Conservation (phyloP, 2,113 vertebrate species). For the Boleophthalmus pectinirostris region DNA sequence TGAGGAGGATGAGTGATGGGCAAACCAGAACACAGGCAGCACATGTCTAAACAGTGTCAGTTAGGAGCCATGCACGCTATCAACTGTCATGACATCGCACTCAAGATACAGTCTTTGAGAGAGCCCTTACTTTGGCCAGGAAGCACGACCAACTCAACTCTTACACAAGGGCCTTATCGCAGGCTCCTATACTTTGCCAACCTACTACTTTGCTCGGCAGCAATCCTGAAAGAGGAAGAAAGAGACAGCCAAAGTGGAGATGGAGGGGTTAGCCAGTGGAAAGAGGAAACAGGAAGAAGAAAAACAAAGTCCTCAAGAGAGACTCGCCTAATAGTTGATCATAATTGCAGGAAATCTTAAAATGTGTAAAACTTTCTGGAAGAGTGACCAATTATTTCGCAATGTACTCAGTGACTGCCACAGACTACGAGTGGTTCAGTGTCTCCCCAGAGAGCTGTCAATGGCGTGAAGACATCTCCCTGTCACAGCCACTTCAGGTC, state of each 20-base stretch:
- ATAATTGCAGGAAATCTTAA: constrained; percentile 16
- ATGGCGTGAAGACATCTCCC: constrained; percentile 46
- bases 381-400: constrained; percentile 35
- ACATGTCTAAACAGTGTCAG: constrained; percentile 24
- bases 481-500: constrained; percentile 31
- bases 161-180: constrained; percentile 86
- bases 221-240: constrained; percentile 87
- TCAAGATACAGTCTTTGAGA: constrained; percentile 56
- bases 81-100: constrained; percentile 54
- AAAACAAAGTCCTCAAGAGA: constrained; percentile 12
- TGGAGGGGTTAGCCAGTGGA: constrained; percentile 44
- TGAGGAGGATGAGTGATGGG: constrained; percentile 40
- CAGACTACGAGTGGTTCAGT: constrained; percentile 39
- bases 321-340: constrained; percentile 24
- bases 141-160: constrained; percentile 68
- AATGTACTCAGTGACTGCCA: constrained; percentile 31
- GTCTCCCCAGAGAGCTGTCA: constrained; percentile 49
- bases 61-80: constrained; percentile 69
- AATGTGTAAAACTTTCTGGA: constrained; percentile 6
- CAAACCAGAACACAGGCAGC: constrained; percentile 23
- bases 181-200: constrained; percentile 99
- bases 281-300: constrained; percentile 21
- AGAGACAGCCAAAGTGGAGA: constrained; percentile 59
- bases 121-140: constrained; percentile 86
- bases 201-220: constrained; percentile 99